Conservation (phyloP, 2,888 invertebrate genomes). For the Athalia cordata region DNA sequence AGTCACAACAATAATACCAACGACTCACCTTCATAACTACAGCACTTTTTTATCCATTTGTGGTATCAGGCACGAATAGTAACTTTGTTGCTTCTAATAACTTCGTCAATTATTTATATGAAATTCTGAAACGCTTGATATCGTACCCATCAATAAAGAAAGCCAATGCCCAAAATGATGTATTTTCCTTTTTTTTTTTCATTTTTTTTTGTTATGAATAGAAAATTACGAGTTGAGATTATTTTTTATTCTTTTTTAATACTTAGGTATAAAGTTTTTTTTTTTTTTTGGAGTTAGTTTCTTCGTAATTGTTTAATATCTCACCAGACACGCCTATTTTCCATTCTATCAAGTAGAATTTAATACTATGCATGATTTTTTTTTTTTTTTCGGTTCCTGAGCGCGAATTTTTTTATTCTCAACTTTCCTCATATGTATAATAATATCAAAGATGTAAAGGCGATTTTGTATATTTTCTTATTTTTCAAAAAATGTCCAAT, state of each 20-base stretch:
- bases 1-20: conserved; percentile 86
- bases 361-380: not conserved
- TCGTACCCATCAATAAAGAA: conserved; percentile 34
- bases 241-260: conserved; percentile 37
- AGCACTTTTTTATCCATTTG: conserved; percentile 89
- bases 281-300: not conserved
- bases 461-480: not conserved
- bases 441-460: not conserved
- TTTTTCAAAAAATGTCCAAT: not conserved
- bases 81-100: conserved; percentile 49
- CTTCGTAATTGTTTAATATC: conserved; percentile 28
- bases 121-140: conserved; percentile 43
- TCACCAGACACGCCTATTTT: conserved; percentile 4
- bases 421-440: not conserved
- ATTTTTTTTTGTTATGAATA: conserved; percentile 11
- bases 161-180: conserved; percentile 43
- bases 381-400: not conserved
- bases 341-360: conserved; percentile 15
- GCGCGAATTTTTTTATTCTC: not conserved
- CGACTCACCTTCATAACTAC: conserved; percentile 86
- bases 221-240: not conserved
- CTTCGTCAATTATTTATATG: conserved; percentile 65
- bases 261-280: conserved; percentile 4
- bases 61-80: conserved; percentile 84
- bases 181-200: conserved; percentile 36